Conservation (phyloP, 2,797 vertebrate species). For the Lophotriccus pileatus region DNA sequence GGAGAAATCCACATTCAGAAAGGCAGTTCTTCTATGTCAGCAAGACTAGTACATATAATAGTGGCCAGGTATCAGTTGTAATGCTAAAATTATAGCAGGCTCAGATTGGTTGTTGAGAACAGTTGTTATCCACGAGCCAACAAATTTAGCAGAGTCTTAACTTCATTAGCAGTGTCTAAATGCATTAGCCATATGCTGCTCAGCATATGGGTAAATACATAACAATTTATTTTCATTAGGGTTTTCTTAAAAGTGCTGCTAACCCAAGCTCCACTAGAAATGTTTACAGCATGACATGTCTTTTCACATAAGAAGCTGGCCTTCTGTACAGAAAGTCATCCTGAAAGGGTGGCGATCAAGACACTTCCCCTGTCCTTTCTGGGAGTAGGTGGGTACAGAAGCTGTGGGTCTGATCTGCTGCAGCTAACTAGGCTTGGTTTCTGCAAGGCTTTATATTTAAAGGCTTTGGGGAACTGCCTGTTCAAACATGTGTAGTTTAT, state of each 20-base stretch:
- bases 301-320: conserved; percentile 21
- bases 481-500: background rate
- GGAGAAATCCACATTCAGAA: background rate
- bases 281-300: conserved; percentile 4
- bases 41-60: background rate
- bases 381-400: background rate
- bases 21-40: background rate
- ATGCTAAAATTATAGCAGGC: conserved; percentile 21
- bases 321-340: background rate
- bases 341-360: background rate
- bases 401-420: background rate
- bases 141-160: conserved; percentile 67
- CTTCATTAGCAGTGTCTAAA: conserved; percentile 70
- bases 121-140: conserved; percentile 61
- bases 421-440: background rate
- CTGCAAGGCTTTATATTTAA: background rate
- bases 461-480: background rate
- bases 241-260: conserved; percentile 54
- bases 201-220: conserved; percentile 71
- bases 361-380: background rate
- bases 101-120: conserved; percentile 26
- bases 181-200: conserved; percentile 70
- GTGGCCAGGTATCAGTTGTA: conserved; percentile 25
- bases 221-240: conserved; percentile 73
- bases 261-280: conserved; percentile 18